Conservation (phyloP, 2,888 invertebrate genomes). For the Tortricodes alternella region DNA sequence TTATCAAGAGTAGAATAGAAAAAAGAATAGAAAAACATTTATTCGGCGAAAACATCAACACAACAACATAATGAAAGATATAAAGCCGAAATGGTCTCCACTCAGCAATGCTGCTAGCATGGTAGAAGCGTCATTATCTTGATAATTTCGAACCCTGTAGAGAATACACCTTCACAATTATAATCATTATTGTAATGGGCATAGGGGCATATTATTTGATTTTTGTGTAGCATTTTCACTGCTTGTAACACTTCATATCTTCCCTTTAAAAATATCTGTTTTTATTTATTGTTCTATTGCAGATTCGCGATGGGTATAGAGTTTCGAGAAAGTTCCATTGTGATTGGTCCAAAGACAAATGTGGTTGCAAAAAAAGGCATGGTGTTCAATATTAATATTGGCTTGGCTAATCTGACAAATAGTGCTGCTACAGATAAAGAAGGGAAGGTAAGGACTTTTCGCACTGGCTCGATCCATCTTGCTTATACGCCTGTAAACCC, state of each 20-base stretch:
- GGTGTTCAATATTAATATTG: constrained; percentile 98
- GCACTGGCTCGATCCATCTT: not conserved
- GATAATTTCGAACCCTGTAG: not conserved
- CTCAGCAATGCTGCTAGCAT: too few relatives aligned
- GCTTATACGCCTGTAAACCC: too few relatives aligned
- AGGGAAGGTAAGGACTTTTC: constrained; percentile 87
- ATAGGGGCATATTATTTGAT: too few relatives aligned
- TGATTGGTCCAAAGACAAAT: constrained; percentile 95
- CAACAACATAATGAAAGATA: too few relatives aligned
- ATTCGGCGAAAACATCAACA: too few relatives aligned
- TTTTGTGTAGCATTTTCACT: not conserved
- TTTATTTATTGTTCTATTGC: not conserved
- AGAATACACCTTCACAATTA: too few relatives aligned
- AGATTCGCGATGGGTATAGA: constrained; percentile 98
- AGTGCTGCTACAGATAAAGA: constrained; percentile 92
- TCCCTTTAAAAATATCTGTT: not conserved
- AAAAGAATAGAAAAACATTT: too few relatives aligned
- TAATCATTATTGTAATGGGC: too few relatives aligned
- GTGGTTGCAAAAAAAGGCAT: constrained; percentile 93
- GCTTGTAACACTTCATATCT: not conserved
- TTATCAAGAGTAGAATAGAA: too few relatives aligned
- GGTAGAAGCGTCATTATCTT: too few relatives aligned
- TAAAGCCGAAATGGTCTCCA: too few relatives aligned
- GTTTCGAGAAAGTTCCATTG: constrained; percentile 96
- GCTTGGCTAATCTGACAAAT: constrained; percentile 93